Conservation (phyloP, 2,797 vertebrate species). For the Crocidura indochinensis region DNA sequence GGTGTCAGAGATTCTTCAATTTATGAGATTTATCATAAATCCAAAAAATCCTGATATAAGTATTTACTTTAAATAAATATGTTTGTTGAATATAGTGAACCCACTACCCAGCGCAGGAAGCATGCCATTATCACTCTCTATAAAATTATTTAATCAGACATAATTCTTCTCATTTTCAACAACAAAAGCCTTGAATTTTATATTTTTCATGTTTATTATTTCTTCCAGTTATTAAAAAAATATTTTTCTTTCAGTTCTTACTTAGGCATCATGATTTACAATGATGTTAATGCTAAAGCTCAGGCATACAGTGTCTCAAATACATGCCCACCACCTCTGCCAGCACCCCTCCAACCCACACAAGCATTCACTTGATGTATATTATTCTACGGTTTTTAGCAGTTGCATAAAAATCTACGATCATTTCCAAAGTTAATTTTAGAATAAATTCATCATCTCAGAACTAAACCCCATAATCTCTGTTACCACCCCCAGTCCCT, state of each 20-base stretch:
- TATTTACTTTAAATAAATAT: slow-evolving; percentile 39
- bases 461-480: background rate
- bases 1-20: background rate
- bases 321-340: too few relatives aligned
- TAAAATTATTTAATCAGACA: background rate
- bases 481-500: background rate
- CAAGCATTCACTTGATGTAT: background rate
- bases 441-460: background rate
- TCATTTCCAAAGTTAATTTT: background rate
- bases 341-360: too few relatives aligned
- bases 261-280: too few relatives aligned
- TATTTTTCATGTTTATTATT: background rate
- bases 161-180: background rate
- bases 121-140: background rate
- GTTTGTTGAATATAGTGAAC: background rate
- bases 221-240: background rate
- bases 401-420: background rate
- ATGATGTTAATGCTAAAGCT: too few relatives aligned
- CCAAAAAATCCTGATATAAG: too few relatives aligned
- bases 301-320: too few relatives aligned
- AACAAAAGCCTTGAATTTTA: background rate
- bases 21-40: slow-evolving; percentile 32
- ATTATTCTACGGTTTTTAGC: background rate
- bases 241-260: background rate
- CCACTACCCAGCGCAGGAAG: background rate